Base-by-base conservation (phyloP, 1,140 invertebrate genomes). In the Ctenoplectra terminalis region DNA sequence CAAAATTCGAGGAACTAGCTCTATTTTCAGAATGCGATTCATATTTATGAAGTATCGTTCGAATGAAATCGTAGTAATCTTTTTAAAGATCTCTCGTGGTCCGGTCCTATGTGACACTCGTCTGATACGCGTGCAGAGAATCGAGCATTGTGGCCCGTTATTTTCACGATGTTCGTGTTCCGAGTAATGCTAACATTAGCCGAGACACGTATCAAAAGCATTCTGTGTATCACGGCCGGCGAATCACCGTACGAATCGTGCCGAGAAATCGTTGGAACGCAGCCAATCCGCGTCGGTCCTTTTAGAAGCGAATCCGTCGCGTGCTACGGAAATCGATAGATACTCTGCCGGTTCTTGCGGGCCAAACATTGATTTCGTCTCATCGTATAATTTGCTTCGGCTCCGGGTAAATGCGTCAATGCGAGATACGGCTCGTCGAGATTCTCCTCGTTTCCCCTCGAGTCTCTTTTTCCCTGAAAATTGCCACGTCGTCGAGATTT, bases 301-400 rank as follows among this genome's bases (percentile, higher is more conserved):
- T 83, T 83, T 80, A 50, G 60, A 83, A 72, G 29, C 46, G 76
- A 79, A 60, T 80, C 66, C 75, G 61, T 83, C 76, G 81, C 50
- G 81, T 80, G 76, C 63, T 52, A 74, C 73, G 73, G 80, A 77
- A 77, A 77, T 82, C 73, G 80, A 82, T 82, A 82, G 79, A 81
- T 66, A 66, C 61, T 48, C 77, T 60, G 26, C 31, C 60, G 60
- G 48, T 60, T 64, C 61, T 67, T 23, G 50, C 72, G 61, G 61
- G 61, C 60, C 61, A 60, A 81, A 74, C 79, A 81, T 81, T 75
- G 71, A 75, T 81, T 81, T 67, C 79, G 72, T 64, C 79, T 75
- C 61, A 75, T 75, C 70, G 60, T 75, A 48, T 74, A 67, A 74
- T 81, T 74, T 73, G 58, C 70, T 58, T 29, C 50, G 29, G 8